Conservation (phyloP, 2,113 vertebrate species). For the Poeciliopsis retropinna region DNA sequence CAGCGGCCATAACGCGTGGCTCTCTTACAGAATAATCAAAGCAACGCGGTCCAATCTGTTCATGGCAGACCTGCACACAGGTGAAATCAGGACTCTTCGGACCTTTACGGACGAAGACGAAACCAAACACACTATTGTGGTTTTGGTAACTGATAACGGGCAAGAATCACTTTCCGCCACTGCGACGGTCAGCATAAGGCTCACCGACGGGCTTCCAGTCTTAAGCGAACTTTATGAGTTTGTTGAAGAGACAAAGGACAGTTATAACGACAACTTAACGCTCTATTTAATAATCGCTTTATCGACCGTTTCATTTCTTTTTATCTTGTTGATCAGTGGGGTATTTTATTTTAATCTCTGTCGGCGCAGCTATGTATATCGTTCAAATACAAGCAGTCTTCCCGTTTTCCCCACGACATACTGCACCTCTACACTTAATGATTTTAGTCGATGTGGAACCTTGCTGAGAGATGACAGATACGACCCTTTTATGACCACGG, state of each 20-base stretch:
- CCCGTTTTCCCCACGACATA: slow-evolving; percentile 73
- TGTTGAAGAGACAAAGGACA: slow-evolving; percentile 46
- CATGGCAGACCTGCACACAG: slow-evolving; percentile 66
- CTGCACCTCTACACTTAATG: slow-evolving; percentile 62
- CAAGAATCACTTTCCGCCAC: slow-evolving; percentile 68
- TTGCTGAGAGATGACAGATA: slow-evolving; percentile 70
- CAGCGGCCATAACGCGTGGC: slow-evolving; percentile 78
- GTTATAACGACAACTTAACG: slow-evolving; percentile 57
- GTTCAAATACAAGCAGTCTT: slow-evolving; percentile 57
- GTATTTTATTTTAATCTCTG: slow-evolving; percentile 72
- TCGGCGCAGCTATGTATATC: slow-evolving; percentile 57
- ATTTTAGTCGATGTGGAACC: slow-evolving; percentile 71
- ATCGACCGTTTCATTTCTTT: slow-evolving; percentile 62
- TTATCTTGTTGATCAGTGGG: slow-evolving; percentile 64
- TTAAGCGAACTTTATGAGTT: slow-evolving; percentile 66
- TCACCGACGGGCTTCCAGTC: slow-evolving; percentile 68
- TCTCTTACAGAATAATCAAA: slow-evolving; percentile 74
- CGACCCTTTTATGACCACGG: slow-evolving; percentile 76
- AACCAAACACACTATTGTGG: slow-evolving; percentile 65
- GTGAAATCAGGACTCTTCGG: slow-evolving; percentile 69
- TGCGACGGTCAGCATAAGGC: slow-evolving; percentile 65
- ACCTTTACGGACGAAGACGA: slow-evolving; percentile 64
- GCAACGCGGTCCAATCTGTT: slow-evolving; percentile 69
- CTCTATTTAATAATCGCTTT: slow-evolving; percentile 78
- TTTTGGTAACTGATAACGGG: slow-evolving; percentile 75